These are phyloP conservation scores for Falco concolor DNA, from an alignment of 2,797 vertebrate species.

Conservation along the genomic window DNA sequence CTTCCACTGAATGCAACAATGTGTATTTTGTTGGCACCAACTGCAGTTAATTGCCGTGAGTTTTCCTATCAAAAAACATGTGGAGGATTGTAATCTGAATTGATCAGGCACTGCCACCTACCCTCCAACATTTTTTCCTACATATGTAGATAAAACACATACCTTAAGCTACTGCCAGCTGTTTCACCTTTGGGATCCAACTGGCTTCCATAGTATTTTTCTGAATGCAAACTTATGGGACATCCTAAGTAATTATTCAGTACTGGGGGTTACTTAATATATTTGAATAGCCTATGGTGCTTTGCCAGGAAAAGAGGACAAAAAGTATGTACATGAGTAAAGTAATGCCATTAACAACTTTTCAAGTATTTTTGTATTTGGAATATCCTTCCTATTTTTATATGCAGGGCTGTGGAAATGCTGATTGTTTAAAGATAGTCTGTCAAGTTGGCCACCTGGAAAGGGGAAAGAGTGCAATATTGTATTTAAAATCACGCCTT, in stretches of 20 bases:
- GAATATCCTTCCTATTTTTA: neutral
- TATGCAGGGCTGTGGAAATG: conserved; percentile 82
- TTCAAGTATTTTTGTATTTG: neutral
- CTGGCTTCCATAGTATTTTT: neutral
- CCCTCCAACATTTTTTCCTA: neutral
- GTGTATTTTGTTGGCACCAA: neutral
- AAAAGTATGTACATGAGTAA: neutral
- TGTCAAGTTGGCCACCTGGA: conserved; percentile 92
- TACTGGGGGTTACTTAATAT: neutral
- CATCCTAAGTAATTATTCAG: neutral
- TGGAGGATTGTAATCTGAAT: neutral
- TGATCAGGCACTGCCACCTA: neutral
- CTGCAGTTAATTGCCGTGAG: neutral
- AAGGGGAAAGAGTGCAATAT: conserved; percentile 85
- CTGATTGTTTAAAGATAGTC: conserved; percentile 81
- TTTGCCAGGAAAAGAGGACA: neutral
- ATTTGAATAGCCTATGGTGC: neutral
- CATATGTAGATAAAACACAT: neutral
- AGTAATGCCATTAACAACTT: neutral
- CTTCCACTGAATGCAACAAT: neutral
- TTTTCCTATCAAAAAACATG: neutral
- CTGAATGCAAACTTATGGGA: neutral
- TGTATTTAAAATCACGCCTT: conserved; percentile 88
- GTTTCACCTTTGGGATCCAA: neutral
- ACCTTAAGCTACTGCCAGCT: neutral